Evolutionary conservation across 2,888 invertebrate species (phyloP).

Genomic region (Drosophila siamana): DNA sequence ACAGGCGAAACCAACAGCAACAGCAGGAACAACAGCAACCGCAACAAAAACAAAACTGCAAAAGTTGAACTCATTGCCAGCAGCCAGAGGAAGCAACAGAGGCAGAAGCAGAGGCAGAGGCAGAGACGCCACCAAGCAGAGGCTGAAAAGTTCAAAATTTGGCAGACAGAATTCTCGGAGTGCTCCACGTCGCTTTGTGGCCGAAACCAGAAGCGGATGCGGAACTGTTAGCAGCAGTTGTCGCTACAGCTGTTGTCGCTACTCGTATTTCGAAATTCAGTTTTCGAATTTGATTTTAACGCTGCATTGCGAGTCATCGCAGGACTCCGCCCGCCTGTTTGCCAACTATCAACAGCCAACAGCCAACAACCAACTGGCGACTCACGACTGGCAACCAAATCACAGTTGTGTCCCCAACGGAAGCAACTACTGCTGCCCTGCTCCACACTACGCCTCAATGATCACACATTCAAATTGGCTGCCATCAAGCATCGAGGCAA

Average conservation of each 20-base stretch:
- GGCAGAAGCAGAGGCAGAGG: background rate
- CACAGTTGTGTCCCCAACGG: constrained; percentile 24
- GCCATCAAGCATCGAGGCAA: constrained; percentile 34
- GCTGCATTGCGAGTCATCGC: no score
- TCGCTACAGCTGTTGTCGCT: constrained; percentile 38
- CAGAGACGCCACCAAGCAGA: background rate
- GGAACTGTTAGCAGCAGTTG: constrained; percentile 56
- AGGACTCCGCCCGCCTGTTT: constrained; percentile 33
- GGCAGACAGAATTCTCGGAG: constrained; percentile 61
- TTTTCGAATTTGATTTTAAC: constrained; percentile 67
- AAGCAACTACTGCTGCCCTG: constrained; percentile 17
- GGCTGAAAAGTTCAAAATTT: constrained; percentile 73
- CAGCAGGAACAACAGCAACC: constrained; percentile 39
- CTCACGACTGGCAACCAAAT: constrained; percentile 37
- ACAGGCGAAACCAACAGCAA: constrained; percentile 34
- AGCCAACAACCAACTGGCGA: constrained; percentile 8
- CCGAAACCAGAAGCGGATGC: constrained; percentile 33
- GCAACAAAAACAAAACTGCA: constrained; percentile 66
- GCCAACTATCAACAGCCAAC: constrained; percentile 2
- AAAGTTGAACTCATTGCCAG: constrained; percentile 49
- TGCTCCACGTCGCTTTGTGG: constrained; percentile 34
- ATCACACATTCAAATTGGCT: constrained; percentile 64
- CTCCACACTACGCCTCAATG: constrained; percentile 33
- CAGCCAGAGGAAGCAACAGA: background rate
- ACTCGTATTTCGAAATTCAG: constrained; percentile 3